Conservation (phyloP, 2,888 invertebrate genomes). For the Mesorhabditis sp. region DNA sequence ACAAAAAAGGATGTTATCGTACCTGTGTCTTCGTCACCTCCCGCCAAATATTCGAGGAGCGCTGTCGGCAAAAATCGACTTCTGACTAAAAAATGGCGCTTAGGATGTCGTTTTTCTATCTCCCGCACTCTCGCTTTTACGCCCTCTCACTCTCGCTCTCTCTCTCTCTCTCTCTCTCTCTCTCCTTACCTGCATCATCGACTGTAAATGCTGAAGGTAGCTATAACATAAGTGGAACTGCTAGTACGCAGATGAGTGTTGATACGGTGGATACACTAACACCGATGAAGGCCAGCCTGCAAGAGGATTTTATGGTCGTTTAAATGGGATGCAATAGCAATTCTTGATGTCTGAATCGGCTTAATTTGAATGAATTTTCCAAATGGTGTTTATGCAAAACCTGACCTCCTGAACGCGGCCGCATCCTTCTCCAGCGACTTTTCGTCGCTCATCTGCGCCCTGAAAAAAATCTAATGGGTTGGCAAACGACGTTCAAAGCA, state of each 20-base stretch:
- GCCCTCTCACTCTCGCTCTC: too few relatives aligned
- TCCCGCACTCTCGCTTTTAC: too few relatives aligned
- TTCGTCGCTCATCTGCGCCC: not conserved
- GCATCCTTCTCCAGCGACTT: conserved; percentile 3
- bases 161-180: too few relatives aligned
- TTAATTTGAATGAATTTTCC: too few relatives aligned
- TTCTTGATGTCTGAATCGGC: too few relatives aligned
- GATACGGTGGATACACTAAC: not conserved
- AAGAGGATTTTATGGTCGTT: conserved; percentile 3
- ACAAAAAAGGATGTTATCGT: not conserved
- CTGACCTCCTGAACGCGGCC: conserved; percentile 3
- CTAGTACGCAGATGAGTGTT: not conserved
- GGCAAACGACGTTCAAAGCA: too few relatives aligned
- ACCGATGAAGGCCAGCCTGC: conserved; percentile 2
- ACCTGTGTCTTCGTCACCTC: conserved; percentile 47
- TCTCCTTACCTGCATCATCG: not conserved
- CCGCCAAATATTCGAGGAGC: conserved; percentile 48
- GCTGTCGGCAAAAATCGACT: conserved; percentile 48
- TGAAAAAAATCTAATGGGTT: too few relatives aligned
- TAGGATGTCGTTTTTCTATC: not conserved
- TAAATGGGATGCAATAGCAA: not conserved
- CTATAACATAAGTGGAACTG: not conserved
- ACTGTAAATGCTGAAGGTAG: conserved; percentile 1
- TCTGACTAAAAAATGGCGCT: conserved; percentile 39
- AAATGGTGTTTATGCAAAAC: not conserved